Conservation (phyloP, 1,140 invertebrate genomes). For the Paracyclopina nana region DNA sequence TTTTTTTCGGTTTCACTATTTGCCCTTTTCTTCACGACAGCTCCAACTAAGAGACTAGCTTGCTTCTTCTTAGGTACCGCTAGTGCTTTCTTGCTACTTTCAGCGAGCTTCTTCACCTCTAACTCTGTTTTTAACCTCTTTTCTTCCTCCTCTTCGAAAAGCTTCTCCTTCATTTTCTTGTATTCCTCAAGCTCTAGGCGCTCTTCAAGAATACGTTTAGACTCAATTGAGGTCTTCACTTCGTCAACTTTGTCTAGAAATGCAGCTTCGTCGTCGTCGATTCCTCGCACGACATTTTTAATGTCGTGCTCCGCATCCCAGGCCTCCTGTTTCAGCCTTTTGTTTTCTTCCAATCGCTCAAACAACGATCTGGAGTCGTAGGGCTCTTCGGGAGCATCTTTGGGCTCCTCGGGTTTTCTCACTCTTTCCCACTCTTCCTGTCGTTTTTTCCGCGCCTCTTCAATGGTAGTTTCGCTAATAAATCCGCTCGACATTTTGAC, state of each 20-base stretch:
- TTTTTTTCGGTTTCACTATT: too few relatives aligned
- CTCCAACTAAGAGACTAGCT: too few relatives aligned
- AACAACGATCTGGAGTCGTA: neutral
- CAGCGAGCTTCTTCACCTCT: too few relatives aligned
- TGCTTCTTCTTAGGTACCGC: too few relatives aligned
- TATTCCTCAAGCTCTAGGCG: too few relatives aligned
- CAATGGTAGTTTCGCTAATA: conserved; percentile 3
- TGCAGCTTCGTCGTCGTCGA: conserved; percentile 15
- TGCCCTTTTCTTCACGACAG: too few relatives aligned
- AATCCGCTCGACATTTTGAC: conserved; percentile 8
- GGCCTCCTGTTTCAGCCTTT: conserved; percentile 3
- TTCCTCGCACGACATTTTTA: conserved; percentile 12
- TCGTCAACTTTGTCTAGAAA: conserved; percentile 17
- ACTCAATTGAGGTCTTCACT: too few relatives aligned
- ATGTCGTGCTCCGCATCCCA: conserved; percentile 16
- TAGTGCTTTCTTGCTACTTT: too few relatives aligned
- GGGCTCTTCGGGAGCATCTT: conserved; percentile 7
- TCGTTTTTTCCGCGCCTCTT: neutral
- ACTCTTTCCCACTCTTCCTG: conserved; percentile 16
- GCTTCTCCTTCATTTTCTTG: too few relatives aligned
- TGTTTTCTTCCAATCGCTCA: conserved; percentile 11
- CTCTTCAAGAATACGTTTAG: too few relatives aligned
- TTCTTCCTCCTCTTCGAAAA: too few relatives aligned
- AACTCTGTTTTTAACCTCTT: too few relatives aligned
- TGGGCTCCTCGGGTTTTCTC: conserved; percentile 7